Base-by-base conservation (phyloP, 2,888 invertebrate species). In the Magallana nippona region DNA sequence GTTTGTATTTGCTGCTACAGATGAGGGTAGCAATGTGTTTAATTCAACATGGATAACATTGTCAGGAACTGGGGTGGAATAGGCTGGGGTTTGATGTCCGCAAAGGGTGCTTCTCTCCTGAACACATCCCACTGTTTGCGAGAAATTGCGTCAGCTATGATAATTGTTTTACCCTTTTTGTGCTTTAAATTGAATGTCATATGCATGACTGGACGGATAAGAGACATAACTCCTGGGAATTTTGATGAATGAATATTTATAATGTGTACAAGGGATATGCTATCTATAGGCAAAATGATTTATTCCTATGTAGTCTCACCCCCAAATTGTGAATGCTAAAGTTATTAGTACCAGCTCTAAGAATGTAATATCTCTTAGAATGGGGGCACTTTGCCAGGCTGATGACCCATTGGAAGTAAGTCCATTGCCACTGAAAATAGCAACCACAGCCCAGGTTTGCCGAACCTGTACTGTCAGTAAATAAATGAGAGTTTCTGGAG, bases 101-200 rank as follows among this genome's bases (percentile, higher is more conserved):
- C n/a, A n/a, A n/a, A n/a, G n/a, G n/a, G n/a, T n/a, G n/a, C n/a
- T n/a, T n/a, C n/a, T n/a, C n/a, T n/a, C n/a, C n/a, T n/a, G n/a
- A n/a, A n/a, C n/a, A n/a, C n/a, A n/a, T n/a, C n/a, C n/a, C n/a
- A n/a, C n/a, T n/a, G n/a, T n/a, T n/a, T n/a, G n/a, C n/a, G n/a
- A 55, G 81, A 82, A 44, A 82, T 55, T 56, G 81, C 19, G 58
- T 82, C 82, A 19, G 58, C 78, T 19, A 82, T 58, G 15, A 78
- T n/a, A 32, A 78, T 82, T 27, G 17, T 32, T 19, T 56, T 57
- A 11, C 78, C 82, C 27, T 55, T n/a, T n/a, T n/a, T n/a, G n/a
- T n/a, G n/a, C 22, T 27, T 80, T 58, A 27, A 80, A 82, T 0
- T 80, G 79, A 55, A 80, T 58, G 55, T 81, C n/a, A 19, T 44